Evolutionary conservation across 1,140 invertebrate species (phyloP).

Genomic region (Homalodisca vitripennis): DNA sequence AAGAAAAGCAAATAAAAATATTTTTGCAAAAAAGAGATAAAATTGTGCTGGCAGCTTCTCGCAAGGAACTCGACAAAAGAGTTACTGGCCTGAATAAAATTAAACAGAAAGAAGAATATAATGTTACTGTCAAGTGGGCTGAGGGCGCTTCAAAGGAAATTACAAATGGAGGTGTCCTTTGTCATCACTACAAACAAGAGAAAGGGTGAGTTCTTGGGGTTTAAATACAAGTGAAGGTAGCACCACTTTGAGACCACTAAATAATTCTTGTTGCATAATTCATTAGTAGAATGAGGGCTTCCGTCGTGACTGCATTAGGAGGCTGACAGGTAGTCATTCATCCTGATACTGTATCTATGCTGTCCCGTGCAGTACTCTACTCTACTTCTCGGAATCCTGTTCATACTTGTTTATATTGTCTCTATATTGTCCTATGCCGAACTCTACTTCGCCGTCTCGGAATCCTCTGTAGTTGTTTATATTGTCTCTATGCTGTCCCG

Average conservation of each 20-base stretch:
- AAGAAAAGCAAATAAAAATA: no score
- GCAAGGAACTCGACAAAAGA: background rate
- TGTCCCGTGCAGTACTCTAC: no score
- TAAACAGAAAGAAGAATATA: background rate
- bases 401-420: no score
- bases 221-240: background rate
- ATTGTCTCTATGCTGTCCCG: no score
- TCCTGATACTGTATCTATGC: background rate
- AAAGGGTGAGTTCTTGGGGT: background rate
- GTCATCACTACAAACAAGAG: slow-evolving; percentile 19
- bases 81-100: no score
- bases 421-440: no score
- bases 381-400: no score
- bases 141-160: background rate
- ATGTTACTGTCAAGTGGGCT: background rate
- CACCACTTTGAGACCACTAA: background rate
- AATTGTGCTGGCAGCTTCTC: no score
- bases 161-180: slow-evolving; percentile 5
- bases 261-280: slow-evolving; percentile 11
- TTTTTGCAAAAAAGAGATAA: no score
- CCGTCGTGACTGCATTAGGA: slow-evolving; percentile 17
- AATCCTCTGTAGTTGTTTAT: no score
- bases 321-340: background rate
- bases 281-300: slow-evolving; percentile 13
- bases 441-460: no score